Conservation (phyloP, 2,888 invertebrate genomes). For the Pharmacophagus antenor region DNA sequence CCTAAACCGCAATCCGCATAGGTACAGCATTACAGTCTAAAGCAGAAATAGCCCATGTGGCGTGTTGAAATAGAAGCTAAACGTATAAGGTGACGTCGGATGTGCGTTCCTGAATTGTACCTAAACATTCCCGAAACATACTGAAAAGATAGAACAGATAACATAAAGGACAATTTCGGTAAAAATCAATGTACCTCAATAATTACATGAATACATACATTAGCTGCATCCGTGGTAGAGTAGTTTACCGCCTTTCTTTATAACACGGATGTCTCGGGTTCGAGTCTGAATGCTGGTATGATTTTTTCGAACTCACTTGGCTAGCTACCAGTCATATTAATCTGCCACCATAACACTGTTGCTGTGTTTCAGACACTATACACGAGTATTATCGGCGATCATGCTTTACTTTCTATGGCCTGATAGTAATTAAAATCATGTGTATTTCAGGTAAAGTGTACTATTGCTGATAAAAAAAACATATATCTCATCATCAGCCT, state of each 20-base stretch:
- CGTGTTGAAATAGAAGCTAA: conserved; percentile 48
- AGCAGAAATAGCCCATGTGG: conserved; percentile 62
- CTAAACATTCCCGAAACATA: conserved; percentile 47
- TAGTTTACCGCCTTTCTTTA: not conserved
- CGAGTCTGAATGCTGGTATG: too few relatives aligned
- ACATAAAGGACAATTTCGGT: not conserved
- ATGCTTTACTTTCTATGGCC: too few relatives aligned
- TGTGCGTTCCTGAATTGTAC: conserved; percentile 41
- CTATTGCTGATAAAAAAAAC: too few relatives aligned
- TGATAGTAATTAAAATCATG: too few relatives aligned
- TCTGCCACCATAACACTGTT: too few relatives aligned
- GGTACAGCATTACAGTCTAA: conserved; percentile 33
- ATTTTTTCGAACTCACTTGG: too few relatives aligned
- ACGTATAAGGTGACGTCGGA: conserved; percentile 43
- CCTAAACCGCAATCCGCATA: conserved; percentile 50
- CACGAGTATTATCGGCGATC: too few relatives aligned
- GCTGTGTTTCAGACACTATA: too few relatives aligned
- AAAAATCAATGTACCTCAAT: not conserved
- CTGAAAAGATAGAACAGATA: conserved; percentile 33
- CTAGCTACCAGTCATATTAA: too few relatives aligned
- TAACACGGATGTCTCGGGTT: too few relatives aligned
- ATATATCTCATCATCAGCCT: too few relatives aligned
- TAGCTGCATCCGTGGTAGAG: not conserved
- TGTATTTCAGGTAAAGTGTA: too few relatives aligned
- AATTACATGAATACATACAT: not conserved